phyloP scores from a whole-genome alignment of 1,140 invertebrate genomes.

The Zophobas atratus region DNA sequence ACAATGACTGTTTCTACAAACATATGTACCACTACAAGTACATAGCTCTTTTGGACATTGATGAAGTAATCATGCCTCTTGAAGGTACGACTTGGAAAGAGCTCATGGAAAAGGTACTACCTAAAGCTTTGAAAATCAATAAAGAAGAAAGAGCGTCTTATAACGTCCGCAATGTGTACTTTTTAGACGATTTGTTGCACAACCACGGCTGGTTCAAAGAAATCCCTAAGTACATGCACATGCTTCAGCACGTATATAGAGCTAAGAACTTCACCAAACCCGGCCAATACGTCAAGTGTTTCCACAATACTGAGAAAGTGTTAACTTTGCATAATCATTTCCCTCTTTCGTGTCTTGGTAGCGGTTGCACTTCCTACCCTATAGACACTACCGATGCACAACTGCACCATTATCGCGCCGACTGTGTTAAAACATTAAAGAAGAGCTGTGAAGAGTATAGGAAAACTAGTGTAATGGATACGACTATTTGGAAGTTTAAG shows the following conservation, averaged over 20 bases:
- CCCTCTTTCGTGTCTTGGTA: slow-evolving; percentile 89
- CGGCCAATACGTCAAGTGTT: slow-evolving; percentile 94
- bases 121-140: slow-evolving; percentile 78
- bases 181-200: slow-evolving; percentile 90
- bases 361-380: slow-evolving; percentile 88
- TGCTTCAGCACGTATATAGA: slow-evolving; percentile 93
- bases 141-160: slow-evolving; percentile 86
- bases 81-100: slow-evolving; percentile 82
- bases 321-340: slow-evolving; percentile 95
- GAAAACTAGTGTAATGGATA: slow-evolving; percentile 87
- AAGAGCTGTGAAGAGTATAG: slow-evolving; percentile 88
- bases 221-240: slow-evolving; percentile 92
- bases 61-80: slow-evolving; percentile 96
- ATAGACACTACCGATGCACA: slow-evolving; percentile 89
- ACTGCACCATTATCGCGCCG: slow-evolving; percentile 93
- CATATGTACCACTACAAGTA: slow-evolving; percentile 93
- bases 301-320: slow-evolving; percentile 92
- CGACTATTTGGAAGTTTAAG: slow-evolving; percentile 91
- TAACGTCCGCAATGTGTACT: slow-evolving; percentile 95
- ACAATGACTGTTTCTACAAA: slow-evolving; percentile 97
- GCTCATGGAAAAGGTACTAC: slow-evolving; percentile 81
- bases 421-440: slow-evolving; percentile 91
- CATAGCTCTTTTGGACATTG: slow-evolving; percentile 92
- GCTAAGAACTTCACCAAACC: slow-evolving; percentile 94
- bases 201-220: slow-evolving; percentile 87